phyloP scores from a whole-genome alignment of 2,888 invertebrate genomes.

The Pyrrhosoma nymphula region DNA sequence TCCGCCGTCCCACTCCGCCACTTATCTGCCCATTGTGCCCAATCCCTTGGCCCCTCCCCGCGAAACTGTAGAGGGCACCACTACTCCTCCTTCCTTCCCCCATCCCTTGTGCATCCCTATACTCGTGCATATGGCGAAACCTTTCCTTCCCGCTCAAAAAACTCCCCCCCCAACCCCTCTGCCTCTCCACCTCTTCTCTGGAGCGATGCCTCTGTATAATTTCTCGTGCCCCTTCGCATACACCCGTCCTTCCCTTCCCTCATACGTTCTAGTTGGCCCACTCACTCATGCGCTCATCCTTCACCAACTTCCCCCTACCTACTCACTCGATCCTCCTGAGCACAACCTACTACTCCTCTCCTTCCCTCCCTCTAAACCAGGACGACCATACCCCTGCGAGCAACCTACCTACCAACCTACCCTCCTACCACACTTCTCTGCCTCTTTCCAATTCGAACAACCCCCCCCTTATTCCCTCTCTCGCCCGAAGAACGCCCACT shows the following conservation, averaged over 20 bases:
- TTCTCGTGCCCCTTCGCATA: neutral
- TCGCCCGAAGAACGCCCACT: constrained; percentile 42
- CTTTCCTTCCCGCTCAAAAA: neutral
- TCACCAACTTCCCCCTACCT: neutral
- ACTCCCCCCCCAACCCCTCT: neutral
- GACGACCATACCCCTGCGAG: neutral
- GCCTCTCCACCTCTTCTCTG: neutral
- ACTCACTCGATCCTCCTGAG: neutral
- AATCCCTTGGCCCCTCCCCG: neutral
- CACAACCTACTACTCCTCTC: neutral
- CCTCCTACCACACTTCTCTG: neutral
- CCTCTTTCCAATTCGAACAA: neutral
- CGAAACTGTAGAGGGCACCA: neutral
- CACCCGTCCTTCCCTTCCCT: neutral
- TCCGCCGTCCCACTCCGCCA: neutral
- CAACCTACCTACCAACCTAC: neutral
- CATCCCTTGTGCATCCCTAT: neutral
- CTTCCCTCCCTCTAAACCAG: neutral
- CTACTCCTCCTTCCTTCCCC: neutral
- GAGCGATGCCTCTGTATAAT: constrained; percentile 58
- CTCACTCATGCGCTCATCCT: constrained; percentile 28
- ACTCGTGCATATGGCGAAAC: constrained; percentile 44
- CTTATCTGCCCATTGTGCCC: constrained; percentile 33
- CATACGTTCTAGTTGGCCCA: constrained; percentile 47
- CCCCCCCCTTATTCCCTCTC: neutral